A percentile compares a stretch with the other conserved stretches of the same genome.
Conservation (phyloP, 2,113 vertebrate genomes). For the Hepsetus odoe region DNA sequence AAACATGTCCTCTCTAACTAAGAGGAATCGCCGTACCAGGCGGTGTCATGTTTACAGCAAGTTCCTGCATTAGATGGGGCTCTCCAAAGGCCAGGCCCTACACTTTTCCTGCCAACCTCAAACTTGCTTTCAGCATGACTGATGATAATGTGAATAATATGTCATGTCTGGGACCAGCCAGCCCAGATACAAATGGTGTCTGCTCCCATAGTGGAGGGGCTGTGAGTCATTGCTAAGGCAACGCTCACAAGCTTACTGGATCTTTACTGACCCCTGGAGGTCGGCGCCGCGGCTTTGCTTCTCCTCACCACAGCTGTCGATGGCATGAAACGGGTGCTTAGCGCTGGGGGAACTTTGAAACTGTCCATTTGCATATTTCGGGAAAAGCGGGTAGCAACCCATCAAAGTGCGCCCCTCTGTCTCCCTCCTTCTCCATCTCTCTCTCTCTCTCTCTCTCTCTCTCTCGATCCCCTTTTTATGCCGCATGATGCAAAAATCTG, state of each 20-base stretch:
- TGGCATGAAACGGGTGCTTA: neutral
- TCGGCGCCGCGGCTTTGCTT: neutral
- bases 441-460: no score
- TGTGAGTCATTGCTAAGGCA: constrained; percentile 14
- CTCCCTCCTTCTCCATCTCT: neutral
- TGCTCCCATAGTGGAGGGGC: constrained; percentile 19
- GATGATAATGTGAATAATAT: constrained; percentile 52
- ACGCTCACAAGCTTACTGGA: neutral
- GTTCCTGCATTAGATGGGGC: constrained; percentile 5
- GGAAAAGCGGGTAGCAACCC: neutral
- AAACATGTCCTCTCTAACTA: neutral
- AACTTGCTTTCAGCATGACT: constrained; percentile 37
- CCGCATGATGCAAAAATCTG: neutral
- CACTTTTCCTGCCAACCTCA: constrained; percentile 35
- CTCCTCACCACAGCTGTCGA: neutral
- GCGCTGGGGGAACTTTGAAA: neutral
- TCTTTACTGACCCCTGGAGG: constrained; percentile 55
- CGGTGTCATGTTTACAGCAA: neutral
- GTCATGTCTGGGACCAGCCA: constrained; percentile 37
- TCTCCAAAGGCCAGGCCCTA: constrained; percentile 20
- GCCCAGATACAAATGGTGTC: constrained; percentile 15
- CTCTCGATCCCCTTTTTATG: neutral
- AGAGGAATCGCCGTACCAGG: constrained; percentile 7
- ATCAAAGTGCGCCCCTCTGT: neutral
- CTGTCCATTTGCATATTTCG: neutral